A percentile compares a stretch with the other conserved stretches of the same genome.
Evolutionary conservation across 2,888 invertebrate genomes (phyloP).

Genomic region (Scaptomyza caliginosa): DNA sequence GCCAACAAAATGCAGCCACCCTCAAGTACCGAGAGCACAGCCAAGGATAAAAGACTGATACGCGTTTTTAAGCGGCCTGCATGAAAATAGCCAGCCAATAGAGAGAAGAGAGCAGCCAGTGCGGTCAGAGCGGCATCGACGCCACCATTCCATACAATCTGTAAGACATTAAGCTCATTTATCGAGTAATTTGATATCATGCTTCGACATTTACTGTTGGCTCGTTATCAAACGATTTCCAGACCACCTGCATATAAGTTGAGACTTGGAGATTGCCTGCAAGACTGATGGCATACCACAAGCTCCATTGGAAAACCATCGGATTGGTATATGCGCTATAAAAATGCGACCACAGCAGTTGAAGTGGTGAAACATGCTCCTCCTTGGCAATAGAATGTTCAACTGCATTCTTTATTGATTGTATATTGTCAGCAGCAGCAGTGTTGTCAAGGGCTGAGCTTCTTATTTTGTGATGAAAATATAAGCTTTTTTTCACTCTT

Average conservation of each 20-base stretch:
- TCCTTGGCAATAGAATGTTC: not conserved
- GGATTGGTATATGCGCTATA: constrained; percentile 86
- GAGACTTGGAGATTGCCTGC: constrained; percentile 89
- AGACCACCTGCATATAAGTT: constrained; percentile 89
- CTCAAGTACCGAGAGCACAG: constrained; percentile 85
- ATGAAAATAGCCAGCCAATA: constrained; percentile 85
- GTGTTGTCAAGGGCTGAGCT: not conserved
- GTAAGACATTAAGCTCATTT: not conserved
- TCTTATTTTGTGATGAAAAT: constrained; percentile 85
- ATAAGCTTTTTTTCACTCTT: constrained; percentile 86
- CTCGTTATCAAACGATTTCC: constrained; percentile 85
- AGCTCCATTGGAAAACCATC: constrained; percentile 89
- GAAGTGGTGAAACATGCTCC: constrained; percentile 43
- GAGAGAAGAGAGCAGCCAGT: constrained; percentile 87
- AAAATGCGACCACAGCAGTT: constrained; percentile 86
- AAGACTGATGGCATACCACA: constrained; percentile 90
- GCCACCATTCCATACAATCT: constrained; percentile 88
- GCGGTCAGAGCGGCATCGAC: constrained; percentile 91
- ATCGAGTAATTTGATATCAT: not conserved
- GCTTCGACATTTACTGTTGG: constrained; percentile 68
- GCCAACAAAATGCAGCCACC: constrained; percentile 86
- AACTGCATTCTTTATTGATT: not conserved
- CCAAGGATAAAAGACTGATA: constrained; percentile 84
- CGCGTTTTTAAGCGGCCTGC: constrained; percentile 79
- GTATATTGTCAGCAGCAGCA: constrained; percentile 4